Evolutionary conservation across 23 tunicate species (phyloP).

Genomic region (Clavelina lepadiformis): DNA sequence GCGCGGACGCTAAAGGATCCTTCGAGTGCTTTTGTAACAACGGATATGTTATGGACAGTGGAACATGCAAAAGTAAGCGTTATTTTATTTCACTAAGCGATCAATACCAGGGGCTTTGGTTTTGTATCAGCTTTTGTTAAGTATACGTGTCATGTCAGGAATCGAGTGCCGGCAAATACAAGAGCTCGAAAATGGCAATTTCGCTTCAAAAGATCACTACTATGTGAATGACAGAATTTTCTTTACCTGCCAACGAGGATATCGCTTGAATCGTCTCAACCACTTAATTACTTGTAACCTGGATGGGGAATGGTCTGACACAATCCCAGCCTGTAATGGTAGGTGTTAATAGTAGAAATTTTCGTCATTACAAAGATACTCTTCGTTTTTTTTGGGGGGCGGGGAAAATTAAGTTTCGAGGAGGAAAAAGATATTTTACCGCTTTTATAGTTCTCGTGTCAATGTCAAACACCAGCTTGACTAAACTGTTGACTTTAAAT

Average conservation of each 20-base stretch:
- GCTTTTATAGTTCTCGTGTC: too few species aligned
- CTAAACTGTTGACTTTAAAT: too few species aligned
- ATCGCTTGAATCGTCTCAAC: neutral
- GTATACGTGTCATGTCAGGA: too few species aligned
- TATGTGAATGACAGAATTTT: neutral
- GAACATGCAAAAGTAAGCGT: conserved; percentile 16
- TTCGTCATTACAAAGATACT: too few species aligned
- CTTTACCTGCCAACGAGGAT: conserved; percentile 11
- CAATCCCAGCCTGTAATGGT: conserved; percentile 3
- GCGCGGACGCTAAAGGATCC: conserved; percentile 49
- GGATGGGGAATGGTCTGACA: neutral
- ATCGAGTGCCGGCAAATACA: neutral
- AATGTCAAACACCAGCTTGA: neutral
- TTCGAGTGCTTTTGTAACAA: conserved; percentile 56
- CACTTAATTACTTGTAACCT: neutral
- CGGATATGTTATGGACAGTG: conserved; percentile 49
- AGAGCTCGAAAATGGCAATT: conserved; percentile 3
- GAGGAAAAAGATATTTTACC: too few species aligned
- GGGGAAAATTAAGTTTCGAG: too few species aligned
- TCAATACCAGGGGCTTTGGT: too few species aligned
- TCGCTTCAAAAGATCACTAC: neutral
- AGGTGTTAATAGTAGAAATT: too few species aligned
- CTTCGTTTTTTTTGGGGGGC: too few species aligned
- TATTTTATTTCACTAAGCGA: too few species aligned
- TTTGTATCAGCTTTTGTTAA: too few species aligned